Percentiles rank a stretch among this genome's conserved stretches.
Evolutionary conservation across 2,888 invertebrate genomes (phyloP).

Genomic region (Cryptocephalus moraei): DNA sequence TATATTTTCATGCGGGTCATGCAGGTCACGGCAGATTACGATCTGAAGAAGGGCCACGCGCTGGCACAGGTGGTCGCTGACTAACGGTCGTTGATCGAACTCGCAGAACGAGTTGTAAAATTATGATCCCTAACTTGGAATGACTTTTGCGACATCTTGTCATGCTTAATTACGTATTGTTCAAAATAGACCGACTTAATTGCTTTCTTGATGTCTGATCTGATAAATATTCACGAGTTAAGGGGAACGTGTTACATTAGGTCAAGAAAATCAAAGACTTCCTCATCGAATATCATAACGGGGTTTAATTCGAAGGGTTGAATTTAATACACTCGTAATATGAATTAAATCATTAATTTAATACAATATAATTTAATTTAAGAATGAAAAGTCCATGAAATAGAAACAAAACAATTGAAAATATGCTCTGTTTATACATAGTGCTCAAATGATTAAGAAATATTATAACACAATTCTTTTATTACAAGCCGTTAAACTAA

Average conservation of each 20-base stretch:
- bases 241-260: constrained; percentile 1
- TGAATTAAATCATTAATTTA: too few relatives aligned
- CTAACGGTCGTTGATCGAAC: constrained; percentile 14
- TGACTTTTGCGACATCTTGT: constrained; percentile 32
- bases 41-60: constrained; percentile 35
- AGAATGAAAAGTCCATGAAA: too few relatives aligned
- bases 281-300: too few relatives aligned
- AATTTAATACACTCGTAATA: too few relatives aligned
- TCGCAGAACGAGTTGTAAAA: constrained; percentile 14
- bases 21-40: constrained; percentile 31
- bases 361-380: too few relatives aligned
- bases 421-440: too few relatives aligned
- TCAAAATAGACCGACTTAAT: constrained; percentile 24
- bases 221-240: constrained; percentile 28
- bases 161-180: constrained; percentile 36
- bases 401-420: too few relatives aligned
- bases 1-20: constrained; percentile 31
- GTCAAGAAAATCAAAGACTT: background rate
- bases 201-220: constrained; percentile 18
- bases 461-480: too few relatives aligned
- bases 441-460: too few relatives aligned
- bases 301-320: too few relatives aligned
- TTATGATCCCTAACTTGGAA: constrained; percentile 20
- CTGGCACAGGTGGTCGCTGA: constrained; percentile 33
- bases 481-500: too few relatives aligned